These are phyloP conservation scores for Saguinus midas DNA, from an alignment of 2,113 vertebrate species.

Conservation along the genomic window DNA sequence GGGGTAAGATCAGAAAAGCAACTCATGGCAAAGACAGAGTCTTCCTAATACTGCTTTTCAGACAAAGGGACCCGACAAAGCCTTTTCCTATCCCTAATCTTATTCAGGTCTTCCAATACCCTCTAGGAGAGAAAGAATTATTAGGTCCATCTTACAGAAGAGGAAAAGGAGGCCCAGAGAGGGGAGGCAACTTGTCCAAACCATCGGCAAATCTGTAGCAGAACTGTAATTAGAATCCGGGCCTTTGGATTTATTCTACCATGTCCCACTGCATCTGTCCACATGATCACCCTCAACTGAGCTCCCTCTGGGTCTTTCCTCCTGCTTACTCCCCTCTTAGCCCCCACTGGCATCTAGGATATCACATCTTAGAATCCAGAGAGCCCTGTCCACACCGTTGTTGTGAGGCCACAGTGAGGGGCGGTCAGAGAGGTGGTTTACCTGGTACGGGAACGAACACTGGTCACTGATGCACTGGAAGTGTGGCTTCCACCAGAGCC, in stretches of 20 bases:
- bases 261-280: background rate
- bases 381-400: background rate
- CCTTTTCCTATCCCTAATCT: constrained; percentile 11
- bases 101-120: background rate
- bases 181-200: background rate
- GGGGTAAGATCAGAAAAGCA: background rate
- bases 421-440: constrained; percentile 60
- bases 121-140: background rate
- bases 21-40: background rate
- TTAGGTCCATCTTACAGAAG: background rate
- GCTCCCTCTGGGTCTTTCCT: background rate
- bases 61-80: background rate
- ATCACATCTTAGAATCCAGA: background rate
- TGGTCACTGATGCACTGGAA: constrained; percentile 91
- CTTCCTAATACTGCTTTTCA: background rate
- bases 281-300: background rate
- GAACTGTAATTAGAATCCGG: background rate
- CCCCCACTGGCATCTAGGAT: background rate
- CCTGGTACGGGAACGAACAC: constrained; percentile 95
- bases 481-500: constrained; percentile 88
- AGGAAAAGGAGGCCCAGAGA: constrained; percentile 6
- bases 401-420: background rate
- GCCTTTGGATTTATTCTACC: background rate
- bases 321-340: background rate
- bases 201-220: background rate